Evolutionary conservation across 2,113 vertebrate species (phyloP).

Genomic region (Neolamprologus variostigma): DNA sequence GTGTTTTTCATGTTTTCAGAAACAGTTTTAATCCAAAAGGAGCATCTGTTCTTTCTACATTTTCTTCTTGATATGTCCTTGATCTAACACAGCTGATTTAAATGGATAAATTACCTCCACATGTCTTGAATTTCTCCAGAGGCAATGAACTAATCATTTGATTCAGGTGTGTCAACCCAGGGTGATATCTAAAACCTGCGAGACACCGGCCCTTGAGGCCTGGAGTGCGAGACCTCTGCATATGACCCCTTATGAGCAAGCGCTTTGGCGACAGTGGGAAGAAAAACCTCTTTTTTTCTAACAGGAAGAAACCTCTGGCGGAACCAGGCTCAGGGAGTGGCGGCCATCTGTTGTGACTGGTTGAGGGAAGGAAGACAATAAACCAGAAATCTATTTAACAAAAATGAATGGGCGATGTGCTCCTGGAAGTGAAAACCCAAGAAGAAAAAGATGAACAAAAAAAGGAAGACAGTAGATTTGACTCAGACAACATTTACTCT

Average conservation of each 20-base stretch:
- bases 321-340: background rate
- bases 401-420: fast-evolving
- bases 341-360: background rate
- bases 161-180: background rate
- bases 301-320: background rate
- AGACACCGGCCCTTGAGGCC: fast-evolving
- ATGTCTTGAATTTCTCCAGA: background rate
- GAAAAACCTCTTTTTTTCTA: fast-evolving
- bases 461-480: background rate
- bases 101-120: background rate
- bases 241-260: background rate
- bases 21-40: background rate
- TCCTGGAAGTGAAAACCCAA: background rate
- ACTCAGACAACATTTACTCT: background rate
- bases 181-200: background rate
- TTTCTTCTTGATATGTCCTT: fast-evolving
- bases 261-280: background rate
- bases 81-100: background rate
- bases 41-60: fast-evolving
- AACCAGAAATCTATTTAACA: background rate
- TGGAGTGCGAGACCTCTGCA: background rate
- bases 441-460: background rate
- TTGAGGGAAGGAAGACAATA: background rate
- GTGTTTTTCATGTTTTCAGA: background rate
- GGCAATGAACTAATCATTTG: background rate